Conservation (phyloP, 2,113 vertebrate species). For the Chascanopsetta lugubris region DNA sequence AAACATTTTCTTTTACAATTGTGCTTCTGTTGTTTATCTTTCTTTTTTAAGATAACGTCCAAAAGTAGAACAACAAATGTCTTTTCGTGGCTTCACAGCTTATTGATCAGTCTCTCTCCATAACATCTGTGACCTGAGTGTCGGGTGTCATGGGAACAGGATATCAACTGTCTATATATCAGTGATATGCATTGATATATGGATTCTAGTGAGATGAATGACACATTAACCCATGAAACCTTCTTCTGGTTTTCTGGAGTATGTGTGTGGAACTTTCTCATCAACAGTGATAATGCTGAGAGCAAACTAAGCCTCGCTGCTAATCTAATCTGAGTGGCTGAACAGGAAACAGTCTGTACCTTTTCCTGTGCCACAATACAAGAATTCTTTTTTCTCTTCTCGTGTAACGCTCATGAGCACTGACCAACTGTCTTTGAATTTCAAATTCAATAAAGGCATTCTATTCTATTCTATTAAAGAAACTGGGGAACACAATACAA, state of each 20-base stretch:
- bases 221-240: background rate
- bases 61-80: slow-evolving; percentile 24
- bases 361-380: too few species aligned
- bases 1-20: slow-evolving; percentile 16
- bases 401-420: background rate
- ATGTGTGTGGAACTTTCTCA: background rate
- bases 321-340: slow-evolving; percentile 2
- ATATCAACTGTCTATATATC: too few species aligned
- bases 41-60: background rate
- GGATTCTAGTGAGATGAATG: too few species aligned
- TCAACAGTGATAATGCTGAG: background rate
- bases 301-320: background rate
- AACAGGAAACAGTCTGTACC: background rate
- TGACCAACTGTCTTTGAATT: slow-evolving; percentile 12
- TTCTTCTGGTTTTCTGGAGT: background rate
- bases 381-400: background rate
- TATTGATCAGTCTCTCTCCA: slow-evolving; percentile 16
- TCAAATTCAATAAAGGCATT: slow-evolving; percentile 12
- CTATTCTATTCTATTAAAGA: too few species aligned
- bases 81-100: slow-evolving; percentile 31
- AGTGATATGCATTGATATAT: too few species aligned
- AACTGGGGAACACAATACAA: too few species aligned
- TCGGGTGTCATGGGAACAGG: too few species aligned
- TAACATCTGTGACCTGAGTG: too few species aligned
- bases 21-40: slow-evolving; percentile 7